These are phyloP conservation scores for Philonicus albiceps DNA, from an alignment of 2,888 invertebrate species.

Conservation along the genomic window DNA sequence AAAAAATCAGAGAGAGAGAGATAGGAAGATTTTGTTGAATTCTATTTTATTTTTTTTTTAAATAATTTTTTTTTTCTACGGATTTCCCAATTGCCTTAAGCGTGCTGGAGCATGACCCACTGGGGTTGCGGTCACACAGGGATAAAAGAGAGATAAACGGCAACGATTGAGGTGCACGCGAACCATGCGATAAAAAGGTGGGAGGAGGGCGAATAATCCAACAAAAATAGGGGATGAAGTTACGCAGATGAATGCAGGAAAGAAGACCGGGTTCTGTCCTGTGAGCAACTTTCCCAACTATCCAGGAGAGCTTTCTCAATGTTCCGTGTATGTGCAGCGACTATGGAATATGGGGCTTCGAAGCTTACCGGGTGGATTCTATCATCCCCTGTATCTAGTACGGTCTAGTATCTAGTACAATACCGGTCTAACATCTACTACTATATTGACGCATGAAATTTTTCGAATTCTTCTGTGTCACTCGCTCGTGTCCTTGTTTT, in stretches of 20 bases:
- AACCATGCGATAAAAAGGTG: not conserved
- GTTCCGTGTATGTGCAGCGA: not conserved
- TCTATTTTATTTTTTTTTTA: too few species aligned
- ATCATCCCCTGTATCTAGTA: not conserved
- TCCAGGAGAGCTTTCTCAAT: not conserved
- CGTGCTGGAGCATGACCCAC: not conserved
- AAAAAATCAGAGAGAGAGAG: not conserved
- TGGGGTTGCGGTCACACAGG: not conserved
- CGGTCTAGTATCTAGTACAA: not conserved
- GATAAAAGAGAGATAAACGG: not conserved
- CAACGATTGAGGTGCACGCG: not conserved
- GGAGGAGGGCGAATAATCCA: not conserved
- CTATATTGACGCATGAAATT: constrained; percentile 8
- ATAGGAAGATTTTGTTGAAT: too few species aligned
- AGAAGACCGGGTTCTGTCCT: not conserved
- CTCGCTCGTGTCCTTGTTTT: not conserved
- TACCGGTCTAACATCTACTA: not conserved
- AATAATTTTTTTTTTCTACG: not conserved
- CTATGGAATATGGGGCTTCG: not conserved
- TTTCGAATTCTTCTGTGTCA: constrained; percentile 8
- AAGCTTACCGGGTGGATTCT: not conserved
- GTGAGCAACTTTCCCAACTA: not conserved
- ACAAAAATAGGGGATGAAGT: not conserved
- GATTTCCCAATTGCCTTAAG: not conserved
- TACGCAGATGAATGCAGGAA: not conserved